Evolutionary conservation across 2,888 invertebrate species (phyloP), one percentile per base, ranked within the genome.

Genomic region (Philaethria dido): DNA sequence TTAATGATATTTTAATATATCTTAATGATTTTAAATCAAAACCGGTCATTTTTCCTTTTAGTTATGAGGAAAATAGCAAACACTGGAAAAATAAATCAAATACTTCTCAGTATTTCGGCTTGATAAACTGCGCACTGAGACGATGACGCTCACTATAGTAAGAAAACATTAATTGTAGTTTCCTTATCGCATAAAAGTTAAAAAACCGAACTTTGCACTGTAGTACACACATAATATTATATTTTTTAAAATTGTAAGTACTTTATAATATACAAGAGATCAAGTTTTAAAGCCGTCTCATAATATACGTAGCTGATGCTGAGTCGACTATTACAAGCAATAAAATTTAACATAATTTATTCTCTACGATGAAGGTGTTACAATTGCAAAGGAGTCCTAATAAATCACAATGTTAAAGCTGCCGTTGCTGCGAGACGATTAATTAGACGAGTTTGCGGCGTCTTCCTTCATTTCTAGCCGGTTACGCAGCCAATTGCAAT

Each of bases 21-120:
- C 73, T 73, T 72, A 55, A 75, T 59, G 65, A 69, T 73, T 73
- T 75, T 69, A 72, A 70, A 61, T 65, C 62, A 68, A 73, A 71
- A 72, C 74, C 68, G 71, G 68, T 71, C 39, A 57, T 60, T 73
- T 61, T 66, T 64, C 44, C 68, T 72, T 62, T 62, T 36, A 18
- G 29, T 71, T 80, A 79, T 74, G 73, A 84, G 85, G 86, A 85
- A 86, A 87, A 83, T 75, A 72, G 69, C 74, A 69, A 50, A 57
- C 13, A 14, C 5, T 25, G 52, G 9, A 47, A 50, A 29, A 69
- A 16, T 29, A 60, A 63, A 63, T 29, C 62, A 55, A 68, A 70
- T 72, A 84, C 79, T 86, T 85, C 83, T 79, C 69, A 72, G 80
- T 78, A 85, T 77, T 81, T 82, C 84, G 83, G 83, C 80, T 80